Evolutionary conservation across 1,140 invertebrate genomes (phyloP), one percentile per base, ranked within the genome.

Genomic region (Zaprionus kolodkinae): DNA sequence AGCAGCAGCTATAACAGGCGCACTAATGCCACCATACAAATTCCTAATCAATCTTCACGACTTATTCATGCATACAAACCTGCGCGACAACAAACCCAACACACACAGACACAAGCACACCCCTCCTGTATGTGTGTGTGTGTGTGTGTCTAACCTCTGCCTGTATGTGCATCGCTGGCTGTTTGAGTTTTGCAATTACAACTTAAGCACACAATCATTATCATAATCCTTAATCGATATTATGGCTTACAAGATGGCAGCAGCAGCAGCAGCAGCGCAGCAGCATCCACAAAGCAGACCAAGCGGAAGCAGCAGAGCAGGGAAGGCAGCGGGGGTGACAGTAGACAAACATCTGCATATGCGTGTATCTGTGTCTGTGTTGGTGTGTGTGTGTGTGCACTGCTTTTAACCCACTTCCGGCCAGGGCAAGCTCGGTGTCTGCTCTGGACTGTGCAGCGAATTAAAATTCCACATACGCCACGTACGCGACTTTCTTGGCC

Each of bases 201-300:
- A 76, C 81, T 79, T 87, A 87, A 87, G 81, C 81, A 81, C 79
- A 85, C 81, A 87, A 84, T 84, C 84, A 87, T 87, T 87, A 81
- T 87, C 81, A 87, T 87, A 87, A 87, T 87, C 84, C 84, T 84
- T 85, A 87, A 87, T 87, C 84, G 84, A 87, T 87, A 84, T 84
- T 85, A 81, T 81, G 81, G 79, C 84, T 84, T 81, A 78, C 74
- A 74, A 81, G 76, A 68, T 54, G 55, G 66, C 65, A 69, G 50
- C 38, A 56, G n/a, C 45, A 63, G 60, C 68, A 13, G 1, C 11
- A 21, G 48, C 52, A 64, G 38, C 30, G 21, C 38, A 64, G 38
- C 30, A 50, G 12, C 48, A 71, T 52, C 68, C 33, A 54, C 61
- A 64, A 64, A 54, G 48, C 48, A 54, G 35, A 55, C 30, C 50